Evolutionary conservation across 2,113 vertebrate genomes (phyloP).

Genomic region (Eupsittula cactorum): DNA sequence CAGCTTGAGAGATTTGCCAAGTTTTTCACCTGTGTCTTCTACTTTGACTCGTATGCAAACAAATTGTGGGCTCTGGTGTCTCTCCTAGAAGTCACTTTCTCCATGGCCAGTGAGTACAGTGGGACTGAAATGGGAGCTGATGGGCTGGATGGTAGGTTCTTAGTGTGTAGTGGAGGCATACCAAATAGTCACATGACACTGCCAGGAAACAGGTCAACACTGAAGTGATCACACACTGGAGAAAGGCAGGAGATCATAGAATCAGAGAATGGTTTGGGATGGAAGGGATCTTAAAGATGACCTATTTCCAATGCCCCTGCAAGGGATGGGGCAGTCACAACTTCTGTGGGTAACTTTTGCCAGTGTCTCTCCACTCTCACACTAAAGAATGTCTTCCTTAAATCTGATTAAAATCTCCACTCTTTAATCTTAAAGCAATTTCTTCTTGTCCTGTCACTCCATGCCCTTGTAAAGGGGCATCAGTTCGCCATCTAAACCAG

Average conservation of each 20-base stretch:
- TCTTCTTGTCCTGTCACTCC: not conserved
- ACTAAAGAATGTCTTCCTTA: not conserved
- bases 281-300: not conserved
- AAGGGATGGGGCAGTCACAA: not conserved
- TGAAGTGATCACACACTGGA: not conserved
- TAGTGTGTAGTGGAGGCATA: not conserved
- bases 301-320: not conserved
- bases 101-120: not conserved
- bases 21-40: not conserved
- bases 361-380: not conserved
- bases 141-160: not conserved
- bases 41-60: not conserved
- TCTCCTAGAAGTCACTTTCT: not conserved
- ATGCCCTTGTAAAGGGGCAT: not conserved
- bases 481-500: not conserved
- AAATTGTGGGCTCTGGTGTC: not conserved
- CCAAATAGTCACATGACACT: not conserved
- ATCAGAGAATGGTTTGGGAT: not conserved
- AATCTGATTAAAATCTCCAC: not conserved
- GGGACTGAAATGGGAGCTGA: not conserved
- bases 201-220: not conserved
- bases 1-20: not conserved
- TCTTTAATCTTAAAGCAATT: not conserved
- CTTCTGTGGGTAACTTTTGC: not conserved
- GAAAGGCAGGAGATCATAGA: not conserved